These are phyloP conservation scores for Trichosurus vulpecula DNA, from an alignment of 2,797 vertebrate genomes.

Conservation along the genomic window DNA sequence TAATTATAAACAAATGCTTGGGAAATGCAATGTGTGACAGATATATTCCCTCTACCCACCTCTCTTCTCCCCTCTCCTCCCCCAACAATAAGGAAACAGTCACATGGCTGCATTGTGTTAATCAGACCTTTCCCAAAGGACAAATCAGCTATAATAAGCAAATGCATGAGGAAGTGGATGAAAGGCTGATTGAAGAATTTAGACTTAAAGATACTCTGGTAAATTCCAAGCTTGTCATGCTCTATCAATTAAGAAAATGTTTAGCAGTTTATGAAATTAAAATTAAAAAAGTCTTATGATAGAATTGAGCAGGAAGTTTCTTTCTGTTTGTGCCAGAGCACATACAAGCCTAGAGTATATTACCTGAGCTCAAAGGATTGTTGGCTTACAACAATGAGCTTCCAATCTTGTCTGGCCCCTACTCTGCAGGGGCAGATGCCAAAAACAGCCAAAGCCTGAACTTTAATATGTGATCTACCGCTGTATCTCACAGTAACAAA, in stretches of 20 bases:
- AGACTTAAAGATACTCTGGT: not conserved
- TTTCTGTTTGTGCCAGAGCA: slow-evolving; percentile 6
- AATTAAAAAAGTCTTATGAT: slow-evolving; percentile 32
- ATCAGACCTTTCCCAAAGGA: not conserved
- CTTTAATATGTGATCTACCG: not conserved
- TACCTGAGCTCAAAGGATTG: slow-evolving; percentile 55
- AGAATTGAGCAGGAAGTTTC: not conserved
- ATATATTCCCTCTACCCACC: not conserved
- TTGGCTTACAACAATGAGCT: slow-evolving; percentile 45
- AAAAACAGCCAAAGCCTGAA: slow-evolving; percentile 19
- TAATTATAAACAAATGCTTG: not conserved
- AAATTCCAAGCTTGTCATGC: not conserved
- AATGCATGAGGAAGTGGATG: not conserved
- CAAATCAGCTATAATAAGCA: not conserved
- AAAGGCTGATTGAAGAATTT: not conserved
- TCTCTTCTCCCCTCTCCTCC: not conserved
- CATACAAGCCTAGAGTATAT: slow-evolving; percentile 48
- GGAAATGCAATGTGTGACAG: not conserved
- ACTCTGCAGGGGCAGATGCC: slow-evolving; percentile 29
- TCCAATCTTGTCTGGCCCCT: not conserved
- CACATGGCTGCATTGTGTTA: not conserved
- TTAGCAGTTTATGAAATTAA: not conserved
- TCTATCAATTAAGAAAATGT: not conserved
- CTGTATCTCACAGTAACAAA: rapidly evolving
- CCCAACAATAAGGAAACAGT: not conserved